Conservation (phyloP, 1,140 invertebrate genomes). For the Anastatus disparis region DNA sequence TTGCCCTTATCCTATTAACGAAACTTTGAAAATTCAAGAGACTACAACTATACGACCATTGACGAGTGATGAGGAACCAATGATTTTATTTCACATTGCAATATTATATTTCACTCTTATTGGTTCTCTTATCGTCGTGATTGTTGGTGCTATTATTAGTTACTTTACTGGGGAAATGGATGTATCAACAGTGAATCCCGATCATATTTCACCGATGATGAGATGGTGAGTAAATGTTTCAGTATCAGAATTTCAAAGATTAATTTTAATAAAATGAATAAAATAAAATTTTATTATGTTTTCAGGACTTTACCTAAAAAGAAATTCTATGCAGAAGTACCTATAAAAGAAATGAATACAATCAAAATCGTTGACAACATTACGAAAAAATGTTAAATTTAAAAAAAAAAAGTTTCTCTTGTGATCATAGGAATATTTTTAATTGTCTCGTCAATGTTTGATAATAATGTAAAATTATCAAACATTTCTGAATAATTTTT, state of each 20-base stretch:
- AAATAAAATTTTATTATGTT: not conserved
- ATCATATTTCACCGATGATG: conserved; percentile 51
- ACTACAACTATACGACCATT: conserved; percentile 45
- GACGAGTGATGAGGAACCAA: conserved; percentile 48
- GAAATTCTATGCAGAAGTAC: conserved; percentile 11
- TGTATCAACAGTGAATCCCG: conserved; percentile 45
- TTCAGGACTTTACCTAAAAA: conserved; percentile 1
- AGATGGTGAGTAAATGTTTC: conserved; percentile 45
- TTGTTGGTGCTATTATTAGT: conserved; percentile 63
- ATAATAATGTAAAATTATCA: no score
- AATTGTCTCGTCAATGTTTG: no score
- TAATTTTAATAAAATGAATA: no score
- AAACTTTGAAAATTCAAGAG: conserved; percentile 30
- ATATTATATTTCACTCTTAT: conserved; percentile 73
- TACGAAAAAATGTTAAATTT: no score
- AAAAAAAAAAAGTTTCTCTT: no score
- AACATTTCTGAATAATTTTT: no score
- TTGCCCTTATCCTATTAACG: conserved; percentile 52
- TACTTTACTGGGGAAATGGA: conserved; percentile 60
- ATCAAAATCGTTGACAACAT: no score
- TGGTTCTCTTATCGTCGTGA: conserved; percentile 60
- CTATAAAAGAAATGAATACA: not conserved
- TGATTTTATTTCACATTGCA: conserved; percentile 65
- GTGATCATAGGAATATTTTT: no score
- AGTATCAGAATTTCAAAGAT: no score